Evolutionary conservation across 2,797 vertebrate species (phyloP).

Genomic region (Miichthys miiuy): DNA sequence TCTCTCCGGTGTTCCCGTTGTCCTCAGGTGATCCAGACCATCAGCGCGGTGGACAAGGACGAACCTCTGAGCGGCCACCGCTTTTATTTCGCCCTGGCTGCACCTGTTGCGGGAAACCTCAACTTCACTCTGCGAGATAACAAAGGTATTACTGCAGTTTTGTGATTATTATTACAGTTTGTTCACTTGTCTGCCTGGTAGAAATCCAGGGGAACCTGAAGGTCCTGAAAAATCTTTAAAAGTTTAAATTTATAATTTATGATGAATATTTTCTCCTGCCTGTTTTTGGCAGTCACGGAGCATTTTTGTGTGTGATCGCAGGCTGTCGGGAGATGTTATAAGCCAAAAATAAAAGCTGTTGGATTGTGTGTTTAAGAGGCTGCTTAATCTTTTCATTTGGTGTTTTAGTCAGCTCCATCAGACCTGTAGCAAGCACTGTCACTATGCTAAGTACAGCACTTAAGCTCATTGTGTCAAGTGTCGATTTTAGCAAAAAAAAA

Average conservation of each 20-base stretch:
- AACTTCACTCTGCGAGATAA: constrained; percentile 97
- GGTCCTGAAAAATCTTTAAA: background rate
- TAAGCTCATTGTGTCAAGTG: background rate
- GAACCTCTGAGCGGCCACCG: constrained; percentile 92
- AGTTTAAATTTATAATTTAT: background rate
- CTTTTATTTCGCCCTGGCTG: constrained; percentile 92
- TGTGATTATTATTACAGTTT: background rate
- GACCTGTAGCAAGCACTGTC: background rate
- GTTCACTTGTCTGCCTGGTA: background rate
- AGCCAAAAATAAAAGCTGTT: background rate
- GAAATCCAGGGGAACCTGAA: background rate
- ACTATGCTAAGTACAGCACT: background rate
- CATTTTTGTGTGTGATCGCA: background rate
- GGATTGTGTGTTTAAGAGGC: background rate
- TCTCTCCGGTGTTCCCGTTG: constrained; percentile 9
- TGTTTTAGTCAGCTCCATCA: background rate
- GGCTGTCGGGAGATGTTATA: background rate
- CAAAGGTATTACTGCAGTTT: constrained; percentile 84
- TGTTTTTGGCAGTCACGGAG: background rate
- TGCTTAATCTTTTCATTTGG: background rate
- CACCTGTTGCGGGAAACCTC: constrained; percentile 88
- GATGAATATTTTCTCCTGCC: background rate
- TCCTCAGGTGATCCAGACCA: constrained; percentile 94
- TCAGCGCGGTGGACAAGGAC: constrained; percentile 95
- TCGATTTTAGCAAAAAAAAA: no score